Conservation (phyloP, 2,113 vertebrate species). For the Grus americana region DNA sequence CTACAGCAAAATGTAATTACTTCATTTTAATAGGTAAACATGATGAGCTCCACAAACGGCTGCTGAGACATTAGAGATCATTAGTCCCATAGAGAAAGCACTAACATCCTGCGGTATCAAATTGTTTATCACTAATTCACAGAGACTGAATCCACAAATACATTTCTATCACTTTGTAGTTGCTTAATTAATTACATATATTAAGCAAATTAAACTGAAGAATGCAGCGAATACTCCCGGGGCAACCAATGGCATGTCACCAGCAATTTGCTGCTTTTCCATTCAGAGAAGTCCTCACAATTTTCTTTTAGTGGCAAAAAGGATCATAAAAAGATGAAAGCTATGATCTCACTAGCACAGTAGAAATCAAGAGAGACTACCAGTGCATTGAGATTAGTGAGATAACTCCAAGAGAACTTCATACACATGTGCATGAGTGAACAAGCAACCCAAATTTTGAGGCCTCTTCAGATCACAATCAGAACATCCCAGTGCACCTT, state of each 20-base stretch:
- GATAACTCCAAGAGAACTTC: not conserved
- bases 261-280: not conserved
- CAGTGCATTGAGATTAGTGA: not conserved
- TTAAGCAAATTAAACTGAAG: conserved; percentile 47
- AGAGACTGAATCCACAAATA: conserved; percentile 38
- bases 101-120: not conserved
- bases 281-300: not conserved
- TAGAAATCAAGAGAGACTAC: not conserved
- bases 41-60: not conserved
- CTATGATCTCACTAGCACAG: not conserved
- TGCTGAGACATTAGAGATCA: conserved; percentile 11
- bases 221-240: not conserved
- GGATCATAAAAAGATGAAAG: not conserved
- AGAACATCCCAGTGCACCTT: not conserved
- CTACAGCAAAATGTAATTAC: not conserved
- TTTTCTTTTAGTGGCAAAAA: not conserved
- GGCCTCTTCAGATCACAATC: not conserved
- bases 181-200: conserved; percentile 54
- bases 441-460: not conserved
- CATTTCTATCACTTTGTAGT: conserved; percentile 16
- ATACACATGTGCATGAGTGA: not conserved
- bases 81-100: conserved; percentile 18
- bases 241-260: not conserved
- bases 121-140: conserved; percentile 21
- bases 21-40: conserved; percentile 37